Base-by-base conservation (phyloP, 2,888 invertebrate species). In the Boloria euphrosyne region DNA sequence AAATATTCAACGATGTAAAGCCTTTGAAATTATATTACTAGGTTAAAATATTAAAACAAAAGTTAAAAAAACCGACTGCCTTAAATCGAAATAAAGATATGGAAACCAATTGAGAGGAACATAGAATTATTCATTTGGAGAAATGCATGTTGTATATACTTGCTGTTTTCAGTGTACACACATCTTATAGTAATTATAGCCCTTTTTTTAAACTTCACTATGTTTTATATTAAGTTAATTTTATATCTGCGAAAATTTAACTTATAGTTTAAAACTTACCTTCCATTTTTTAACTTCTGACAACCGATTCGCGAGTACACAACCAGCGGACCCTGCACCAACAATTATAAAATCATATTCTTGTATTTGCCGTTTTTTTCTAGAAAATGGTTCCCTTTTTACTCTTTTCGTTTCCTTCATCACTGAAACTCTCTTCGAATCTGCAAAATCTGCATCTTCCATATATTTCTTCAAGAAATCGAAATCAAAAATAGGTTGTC, bases 311-410 rank as follows among this genome's bases (percentile, higher is more conserved):
- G 95, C 95, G 43, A 95, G 77, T 38, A 95, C 95, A 78, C 95
- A 95, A 0, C 95, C 95, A 0, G 95, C 95, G 4, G 94, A 95
- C 0, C 95, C 95, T 0, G 94, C 95, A 17, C 95, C 95, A 47
- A 95, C 93, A 61, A 94, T 85, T 63, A 94, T 93, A 72, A 94
- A 96, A 75, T 94, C 95, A 76, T 85, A 94, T 55, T 90, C 86
- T 70, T 91, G 87, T 4, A 73, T 68, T 1, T 81, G 78, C 44
- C 67, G 67, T 27, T 86, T 84, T 68, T 78, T 87, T 51, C 70
- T 81, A 51, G 84, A 79, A 4, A 62, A 55, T 16, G 46, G 31
- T 43, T 73, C 73, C 47, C 68, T 74, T 31, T 73, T 73, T 51
- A 76, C 75, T 63, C 78, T 75, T 3, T 46, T 61, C 22, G 50